phyloP scores from a whole-genome alignment of 1,140 invertebrate species.

The Geopemphigus sp. region DNA sequence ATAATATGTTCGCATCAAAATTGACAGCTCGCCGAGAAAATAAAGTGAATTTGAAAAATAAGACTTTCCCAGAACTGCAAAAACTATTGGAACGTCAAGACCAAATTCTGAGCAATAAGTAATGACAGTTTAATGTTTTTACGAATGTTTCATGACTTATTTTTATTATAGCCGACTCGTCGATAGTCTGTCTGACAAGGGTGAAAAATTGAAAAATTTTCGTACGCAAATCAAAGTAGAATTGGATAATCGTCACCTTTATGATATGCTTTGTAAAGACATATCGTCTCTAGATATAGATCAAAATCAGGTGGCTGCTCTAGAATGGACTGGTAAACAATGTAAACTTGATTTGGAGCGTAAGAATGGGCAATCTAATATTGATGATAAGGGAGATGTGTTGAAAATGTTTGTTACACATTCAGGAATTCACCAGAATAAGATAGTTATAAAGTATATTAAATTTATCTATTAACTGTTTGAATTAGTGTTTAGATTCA shows the following conservation, averaged over 20 bases:
- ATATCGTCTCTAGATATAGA: conserved; percentile 64
- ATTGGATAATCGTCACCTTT: conserved; percentile 60
- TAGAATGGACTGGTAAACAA: conserved; percentile 68
- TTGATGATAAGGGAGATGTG: conserved; percentile 58
- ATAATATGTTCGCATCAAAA: conserved; percentile 7
- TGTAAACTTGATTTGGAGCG: conserved; percentile 49
- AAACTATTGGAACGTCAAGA: conserved; percentile 12
- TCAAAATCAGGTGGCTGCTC: conserved; percentile 61
- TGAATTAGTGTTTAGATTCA: background rate
- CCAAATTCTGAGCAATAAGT: conserved; percentile 9
- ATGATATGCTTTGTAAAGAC: conserved; percentile 62
- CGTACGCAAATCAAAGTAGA: conserved; percentile 61
- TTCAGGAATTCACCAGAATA: conserved; percentile 52
- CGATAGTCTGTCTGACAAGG: conserved; percentile 66
- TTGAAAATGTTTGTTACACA: conserved; percentile 65
- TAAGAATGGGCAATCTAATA: background rate
- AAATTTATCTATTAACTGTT: too few relatives aligned
- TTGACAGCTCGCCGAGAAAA: background rate
- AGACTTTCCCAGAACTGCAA: background rate
- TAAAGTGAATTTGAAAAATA: conserved; percentile 11
- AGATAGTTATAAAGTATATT: conserved; percentile 51
- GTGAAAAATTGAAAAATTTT: conserved; percentile 63
- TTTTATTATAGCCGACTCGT: conserved; percentile 56
- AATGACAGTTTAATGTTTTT: background rate
- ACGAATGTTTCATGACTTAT: background rate